phyloP scores from a whole-genome alignment of 2,797 vertebrate species.

The Characodon lateralis region DNA sequence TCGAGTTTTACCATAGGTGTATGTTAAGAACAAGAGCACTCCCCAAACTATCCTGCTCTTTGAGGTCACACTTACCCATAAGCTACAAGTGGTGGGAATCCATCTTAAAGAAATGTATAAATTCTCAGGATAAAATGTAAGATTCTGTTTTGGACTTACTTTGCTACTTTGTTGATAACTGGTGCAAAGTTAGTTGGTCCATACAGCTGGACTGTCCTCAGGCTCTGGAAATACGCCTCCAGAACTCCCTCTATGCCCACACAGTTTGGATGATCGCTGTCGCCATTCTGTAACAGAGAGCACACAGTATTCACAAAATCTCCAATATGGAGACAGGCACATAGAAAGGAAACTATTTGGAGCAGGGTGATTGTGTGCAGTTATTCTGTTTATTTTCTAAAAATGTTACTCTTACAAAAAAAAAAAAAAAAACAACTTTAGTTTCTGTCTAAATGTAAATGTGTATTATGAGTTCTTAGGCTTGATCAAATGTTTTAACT shows the following conservation, averaged over 20 bases:
- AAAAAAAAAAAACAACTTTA: too few relatives aligned
- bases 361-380: neutral
- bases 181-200: slow-evolving; percentile 97
- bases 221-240: slow-evolving; percentile 94
- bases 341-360: neutral
- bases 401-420: too few relatives aligned
- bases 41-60: slow-evolving; percentile 14
- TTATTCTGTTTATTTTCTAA: neutral
- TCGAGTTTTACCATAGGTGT: too few relatives aligned
- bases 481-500: too few relatives aligned
- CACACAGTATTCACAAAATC: slow-evolving; percentile 1
- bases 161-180: slow-evolving; percentile 95
- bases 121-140: neutral
- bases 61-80: slow-evolving; percentile 4
- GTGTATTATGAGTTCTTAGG: too few relatives aligned
- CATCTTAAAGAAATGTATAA: neutral
- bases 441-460: too few relatives aligned
- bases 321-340: neutral
- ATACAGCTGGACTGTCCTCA: slow-evolving; percentile 94
- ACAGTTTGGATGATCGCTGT: slow-evolving; percentile 91
- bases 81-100: neutral
- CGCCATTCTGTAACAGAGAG: slow-evolving; percentile 82
- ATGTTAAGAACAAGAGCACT: neutral
- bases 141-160: slow-evolving; percentile 78
- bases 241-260: slow-evolving; percentile 93